Evolutionary conservation across 2,888 invertebrate genomes (phyloP), one percentile per base, ranked within the genome.

Genomic region (Stictocephala bisonia): DNA sequence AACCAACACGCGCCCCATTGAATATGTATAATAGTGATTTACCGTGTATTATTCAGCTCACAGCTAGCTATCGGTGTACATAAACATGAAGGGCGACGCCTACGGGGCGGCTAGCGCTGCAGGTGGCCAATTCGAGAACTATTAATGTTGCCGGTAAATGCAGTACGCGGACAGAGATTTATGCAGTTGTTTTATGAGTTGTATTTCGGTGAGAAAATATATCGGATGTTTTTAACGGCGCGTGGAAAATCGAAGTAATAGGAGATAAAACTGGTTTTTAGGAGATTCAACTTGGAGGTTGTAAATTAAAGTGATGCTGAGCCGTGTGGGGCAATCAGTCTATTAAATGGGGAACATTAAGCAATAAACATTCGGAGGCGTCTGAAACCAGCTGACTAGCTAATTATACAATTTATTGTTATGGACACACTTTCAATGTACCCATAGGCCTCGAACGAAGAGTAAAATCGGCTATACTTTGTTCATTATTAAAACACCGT

Each of bases 191-290:
- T 15, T 51, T 27, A 51, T 51, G 51, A 24, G 24, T n/a, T 11
- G 51, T 51, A 51, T 51, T 51, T 51, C 27, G 51, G 51, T 20
- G 51, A 6, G 26, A 51, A 51, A 51, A 51, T 51, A 51, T 51
- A 3, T n/a, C 51, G 11, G 4, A 27, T 7, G 6, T 22, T 13
- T 26, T 26, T 51, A 20, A n/a, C 4, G 24, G 24, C 24, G 13
- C 26, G 51, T 15, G 44, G 24, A 50, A 3, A 15, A 50, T 18
- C 35, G 9, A 50, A 20, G 50, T 50, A 24, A 50, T 20, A 24
- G 24, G 50, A 50, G 24, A 50, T 50, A 22, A 50, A 50, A 51
- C 26, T 51, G 26, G 26, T 3, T 51, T 51, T 7, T n/a, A 24
- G 27, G 11, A 1, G 24, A 2, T 3, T 4, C 6, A 51, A 27